These are phyloP conservation scores for Pseudorectes ferrugineus DNA, from an alignment of 2,113 vertebrate genomes.

Conservation along the genomic window DNA sequence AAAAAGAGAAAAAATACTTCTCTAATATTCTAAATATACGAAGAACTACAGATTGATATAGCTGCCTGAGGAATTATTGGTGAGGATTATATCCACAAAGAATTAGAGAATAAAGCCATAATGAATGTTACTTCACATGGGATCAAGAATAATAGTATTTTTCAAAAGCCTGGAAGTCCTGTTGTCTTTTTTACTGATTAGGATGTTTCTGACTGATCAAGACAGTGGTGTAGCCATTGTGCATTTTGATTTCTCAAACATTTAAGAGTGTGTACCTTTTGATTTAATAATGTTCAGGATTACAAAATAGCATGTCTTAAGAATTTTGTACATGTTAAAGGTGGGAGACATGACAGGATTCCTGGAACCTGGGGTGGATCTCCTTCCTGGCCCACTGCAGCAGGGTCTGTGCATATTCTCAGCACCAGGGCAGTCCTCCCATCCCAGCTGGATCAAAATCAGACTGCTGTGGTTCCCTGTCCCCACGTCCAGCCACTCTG, in stretches of 20 bases:
- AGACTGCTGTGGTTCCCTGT: background rate
- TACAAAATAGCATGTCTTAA: background rate
- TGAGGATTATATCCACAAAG: background rate
- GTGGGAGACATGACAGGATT: rapidly evolving
- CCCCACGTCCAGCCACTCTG: background rate
- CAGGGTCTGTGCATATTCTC: background rate
- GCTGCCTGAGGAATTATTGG: background rate
- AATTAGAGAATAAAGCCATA: background rate
- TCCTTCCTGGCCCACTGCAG: background rate
- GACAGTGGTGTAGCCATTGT: background rate
- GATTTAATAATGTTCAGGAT: background rate
- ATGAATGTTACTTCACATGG: background rate
- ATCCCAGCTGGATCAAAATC: rapidly evolving
- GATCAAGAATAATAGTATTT: background rate
- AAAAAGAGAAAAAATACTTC: background rate
- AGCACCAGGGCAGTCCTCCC: background rate
- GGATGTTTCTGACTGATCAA: background rate
- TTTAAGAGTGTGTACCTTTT: background rate
- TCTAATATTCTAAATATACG: background rate
- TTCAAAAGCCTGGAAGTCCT: background rate
- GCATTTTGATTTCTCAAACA: background rate
- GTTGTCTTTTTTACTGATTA: background rate
- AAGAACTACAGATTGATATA: background rate
- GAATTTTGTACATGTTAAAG: background rate
- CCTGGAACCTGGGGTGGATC: rapidly evolving